These are phyloP conservation scores for Megaptera novaeangliae DNA, from an alignment of 2,113 vertebrate genomes.

Conservation along the genomic window DNA sequence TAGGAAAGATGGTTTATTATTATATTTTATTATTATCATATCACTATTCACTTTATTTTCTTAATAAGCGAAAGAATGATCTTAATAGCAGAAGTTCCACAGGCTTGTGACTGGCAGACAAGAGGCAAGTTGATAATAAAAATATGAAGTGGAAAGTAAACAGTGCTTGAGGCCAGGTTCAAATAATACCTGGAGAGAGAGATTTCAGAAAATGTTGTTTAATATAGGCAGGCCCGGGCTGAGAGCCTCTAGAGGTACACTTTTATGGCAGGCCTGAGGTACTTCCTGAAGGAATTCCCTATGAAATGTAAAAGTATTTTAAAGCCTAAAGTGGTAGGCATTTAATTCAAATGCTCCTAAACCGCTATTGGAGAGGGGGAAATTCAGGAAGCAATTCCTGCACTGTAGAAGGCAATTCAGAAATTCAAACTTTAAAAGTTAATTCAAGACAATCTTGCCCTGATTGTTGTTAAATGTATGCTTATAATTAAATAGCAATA, in stretches of 20 bases:
- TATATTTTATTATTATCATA: not conserved
- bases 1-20: not conserved
- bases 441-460: not conserved
- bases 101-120: not conserved
- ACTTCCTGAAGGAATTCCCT: not conserved
- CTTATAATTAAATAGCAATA: not conserved
- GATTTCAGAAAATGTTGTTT: constrained; percentile 2
- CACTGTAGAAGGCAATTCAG: not conserved
- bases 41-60: not conserved
- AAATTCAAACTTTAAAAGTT: not conserved
- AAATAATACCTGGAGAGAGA: not conserved
- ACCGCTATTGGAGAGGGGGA: not conserved
- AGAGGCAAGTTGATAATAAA: not conserved
- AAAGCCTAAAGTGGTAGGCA: not conserved
- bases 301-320: not conserved
- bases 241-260: not conserved
- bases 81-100: not conserved
- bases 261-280: not conserved
- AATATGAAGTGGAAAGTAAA: not conserved
- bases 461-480: not conserved
- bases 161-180: not conserved
- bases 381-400: not conserved
- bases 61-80: not conserved
- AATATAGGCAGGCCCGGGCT: not conserved
- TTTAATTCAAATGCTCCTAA: not conserved